phyloP scores from a whole-genome alignment of 1,140 invertebrate species.

The Drosophila paulistorum region DNA sequence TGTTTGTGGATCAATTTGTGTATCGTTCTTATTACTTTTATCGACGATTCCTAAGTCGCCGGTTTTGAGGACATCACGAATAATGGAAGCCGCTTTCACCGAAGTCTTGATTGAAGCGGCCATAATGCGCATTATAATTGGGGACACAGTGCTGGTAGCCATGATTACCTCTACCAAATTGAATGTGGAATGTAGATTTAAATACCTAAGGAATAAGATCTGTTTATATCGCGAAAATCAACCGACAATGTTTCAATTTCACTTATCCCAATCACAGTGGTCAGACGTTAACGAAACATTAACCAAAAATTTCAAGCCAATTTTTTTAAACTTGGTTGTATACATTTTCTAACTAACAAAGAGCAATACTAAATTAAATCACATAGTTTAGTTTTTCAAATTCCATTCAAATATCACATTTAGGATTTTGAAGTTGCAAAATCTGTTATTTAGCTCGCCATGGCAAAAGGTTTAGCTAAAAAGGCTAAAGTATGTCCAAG shows the following conservation, averaged over 20 bases:
- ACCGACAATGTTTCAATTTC: neutral
- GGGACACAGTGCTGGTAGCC: conserved; percentile 54
- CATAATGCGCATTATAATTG: conserved; percentile 84
- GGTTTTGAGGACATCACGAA: conserved; percentile 93
- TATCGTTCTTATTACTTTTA: conserved; percentile 87
- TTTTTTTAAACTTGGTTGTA: too few species aligned
- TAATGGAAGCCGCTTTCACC: conserved; percentile 93
- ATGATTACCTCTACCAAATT: conserved; percentile 23
- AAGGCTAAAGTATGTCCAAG: neutral
- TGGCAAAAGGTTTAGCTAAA: too few species aligned
- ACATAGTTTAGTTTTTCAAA: too few species aligned
- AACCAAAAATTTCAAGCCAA: neutral
- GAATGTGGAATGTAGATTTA: conserved; percentile 28
- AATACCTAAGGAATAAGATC: neutral
- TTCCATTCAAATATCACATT: too few species aligned
- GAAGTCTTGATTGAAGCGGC: conserved; percentile 87
- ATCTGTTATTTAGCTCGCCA: too few species aligned
- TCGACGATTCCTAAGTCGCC: conserved; percentile 96
- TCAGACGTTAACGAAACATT: neutral
- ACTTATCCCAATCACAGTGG: neutral
- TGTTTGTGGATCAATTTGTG: conserved; percentile 92
- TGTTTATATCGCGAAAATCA: conserved; percentile 9
- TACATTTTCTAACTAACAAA: too few species aligned
- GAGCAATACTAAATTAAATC: too few species aligned
- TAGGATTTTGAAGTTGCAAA: too few species aligned